A percentile compares a stretch with the other conserved stretches of the same genome.
These are phyloP conservation scores for Lochmaea crataegi DNA, from an alignment of 2,888 invertebrate species.

Conservation along the genomic window DNA sequence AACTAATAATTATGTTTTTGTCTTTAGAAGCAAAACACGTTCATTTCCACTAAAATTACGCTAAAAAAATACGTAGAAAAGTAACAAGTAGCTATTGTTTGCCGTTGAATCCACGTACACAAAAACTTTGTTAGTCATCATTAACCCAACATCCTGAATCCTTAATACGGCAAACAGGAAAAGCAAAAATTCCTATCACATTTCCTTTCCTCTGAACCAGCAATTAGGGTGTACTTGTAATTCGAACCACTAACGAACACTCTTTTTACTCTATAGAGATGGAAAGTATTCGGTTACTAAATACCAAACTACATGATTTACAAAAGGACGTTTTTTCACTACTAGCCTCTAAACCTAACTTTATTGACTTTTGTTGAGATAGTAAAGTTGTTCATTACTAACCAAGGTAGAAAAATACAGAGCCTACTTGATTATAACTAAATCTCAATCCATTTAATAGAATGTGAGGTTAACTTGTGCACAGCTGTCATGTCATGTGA, in stretches of 20 bases:
- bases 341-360: no score
- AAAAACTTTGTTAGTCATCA: conserved; percentile 29
- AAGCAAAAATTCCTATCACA: conserved; percentile 35
- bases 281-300: conserved; percentile 4
- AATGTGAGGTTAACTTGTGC: no score
- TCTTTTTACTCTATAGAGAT: conserved; percentile 22
- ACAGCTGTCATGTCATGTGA: no score
- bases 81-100: background rate
- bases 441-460: no score
- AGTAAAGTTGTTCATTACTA: no score
- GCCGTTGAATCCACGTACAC: background rate
- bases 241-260: conserved; percentile 36
- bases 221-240: conserved; percentile 41
- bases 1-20: no score
- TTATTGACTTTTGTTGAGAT: no score
- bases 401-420: no score
- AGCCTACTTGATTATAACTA: no score
- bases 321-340: background rate
- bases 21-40: no score
- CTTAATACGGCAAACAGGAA: conserved; percentile 27
- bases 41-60: no score
- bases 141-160: conserved; percentile 33
- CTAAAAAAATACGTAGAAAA: background rate
- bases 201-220: conserved; percentile 29
- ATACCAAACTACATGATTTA: background rate